Percentiles rank a stretch among this genome's conserved stretches.
Evolutionary conservation across 2,113 vertebrate species (phyloP).

Genomic region (Poeciliopsis turrubarensis): DNA sequence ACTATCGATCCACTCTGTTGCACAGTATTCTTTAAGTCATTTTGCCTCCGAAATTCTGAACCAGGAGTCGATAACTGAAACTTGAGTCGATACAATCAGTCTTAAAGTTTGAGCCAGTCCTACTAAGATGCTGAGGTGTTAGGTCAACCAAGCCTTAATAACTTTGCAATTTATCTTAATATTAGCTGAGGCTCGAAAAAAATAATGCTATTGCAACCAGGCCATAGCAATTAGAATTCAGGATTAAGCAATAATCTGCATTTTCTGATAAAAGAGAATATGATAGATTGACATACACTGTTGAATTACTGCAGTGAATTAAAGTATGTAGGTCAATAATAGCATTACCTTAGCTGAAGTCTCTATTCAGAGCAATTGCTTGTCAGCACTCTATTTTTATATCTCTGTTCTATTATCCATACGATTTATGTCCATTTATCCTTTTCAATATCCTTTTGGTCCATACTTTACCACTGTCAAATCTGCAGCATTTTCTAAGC

Average conservation of each 20-base stretch:
- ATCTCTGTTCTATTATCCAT: conserved; percentile 79
- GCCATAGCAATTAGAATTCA: conserved; percentile 19
- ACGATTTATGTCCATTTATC: conserved; percentile 72
- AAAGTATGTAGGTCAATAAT: neutral
- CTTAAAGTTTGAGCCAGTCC: conserved; percentile 46
- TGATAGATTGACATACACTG: neutral
- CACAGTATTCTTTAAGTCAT: conserved; percentile 63
- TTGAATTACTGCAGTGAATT: neutral
- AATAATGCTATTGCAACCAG: conserved; percentile 15
- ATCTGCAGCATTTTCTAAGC: conserved; percentile 10
- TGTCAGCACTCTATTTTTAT: conserved; percentile 76
- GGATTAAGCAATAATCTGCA: conserved; percentile 13
- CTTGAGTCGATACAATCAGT: conserved; percentile 69
- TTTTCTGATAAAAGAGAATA: conserved; percentile 14
- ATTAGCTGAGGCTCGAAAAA: conserved; percentile 44
- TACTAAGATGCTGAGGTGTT: conserved; percentile 59
- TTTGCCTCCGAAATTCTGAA: conserved; percentile 63
- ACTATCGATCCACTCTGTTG: conserved; percentile 58
- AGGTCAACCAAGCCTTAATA: conserved; percentile 66
- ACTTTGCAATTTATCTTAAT: conserved; percentile 69
- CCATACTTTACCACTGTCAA: conserved; percentile 21
- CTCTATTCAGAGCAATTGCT: conserved; percentile 86
- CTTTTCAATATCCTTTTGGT: neutral
- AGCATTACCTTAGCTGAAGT: conserved; percentile 72
- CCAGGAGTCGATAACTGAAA: conserved; percentile 40